A percentile compares a stretch with the other conserved stretches of the same genome.
phyloP scores from a whole-genome alignment of 2,113 vertebrate species.

The Phocoena sinus region DNA sequence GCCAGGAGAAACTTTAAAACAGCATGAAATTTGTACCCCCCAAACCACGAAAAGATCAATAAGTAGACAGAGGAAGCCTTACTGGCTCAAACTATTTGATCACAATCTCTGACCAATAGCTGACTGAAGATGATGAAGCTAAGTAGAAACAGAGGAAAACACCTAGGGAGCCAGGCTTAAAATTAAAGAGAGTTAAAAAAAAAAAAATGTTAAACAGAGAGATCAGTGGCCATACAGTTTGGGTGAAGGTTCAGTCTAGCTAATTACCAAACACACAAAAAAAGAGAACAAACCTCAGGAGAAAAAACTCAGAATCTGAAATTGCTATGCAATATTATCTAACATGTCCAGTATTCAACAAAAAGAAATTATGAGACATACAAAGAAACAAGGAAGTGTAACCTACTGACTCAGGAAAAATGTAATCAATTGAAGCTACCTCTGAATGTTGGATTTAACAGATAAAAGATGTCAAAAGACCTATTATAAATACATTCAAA shows the following conservation, averaged over 20 bases:
- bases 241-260: not conserved
- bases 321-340: not conserved
- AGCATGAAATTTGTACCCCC: not conserved
- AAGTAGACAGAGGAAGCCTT: not conserved
- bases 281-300: not conserved
- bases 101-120: not conserved
- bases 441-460: not conserved
- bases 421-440: not conserved
- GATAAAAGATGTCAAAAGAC: not conserved
- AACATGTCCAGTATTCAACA: not conserved
- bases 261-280: not conserved
- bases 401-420: not conserved
- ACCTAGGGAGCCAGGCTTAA: not conserved
- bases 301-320: not conserved
- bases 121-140: not conserved
- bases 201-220: not conserved
- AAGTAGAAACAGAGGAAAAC: not conserved
- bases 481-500: not conserved
- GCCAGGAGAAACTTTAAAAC: not conserved
- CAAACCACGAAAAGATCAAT: not conserved
- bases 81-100: not conserved
- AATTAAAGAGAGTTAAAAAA: not conserved
- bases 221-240: not conserved
- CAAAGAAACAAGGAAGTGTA: not conserved
- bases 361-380: not conserved